Percentiles rank a stretch among this genome's conserved stretches.
Conservation (phyloP, 2,797 vertebrate species). For the Gymnothorax reevesii region DNA sequence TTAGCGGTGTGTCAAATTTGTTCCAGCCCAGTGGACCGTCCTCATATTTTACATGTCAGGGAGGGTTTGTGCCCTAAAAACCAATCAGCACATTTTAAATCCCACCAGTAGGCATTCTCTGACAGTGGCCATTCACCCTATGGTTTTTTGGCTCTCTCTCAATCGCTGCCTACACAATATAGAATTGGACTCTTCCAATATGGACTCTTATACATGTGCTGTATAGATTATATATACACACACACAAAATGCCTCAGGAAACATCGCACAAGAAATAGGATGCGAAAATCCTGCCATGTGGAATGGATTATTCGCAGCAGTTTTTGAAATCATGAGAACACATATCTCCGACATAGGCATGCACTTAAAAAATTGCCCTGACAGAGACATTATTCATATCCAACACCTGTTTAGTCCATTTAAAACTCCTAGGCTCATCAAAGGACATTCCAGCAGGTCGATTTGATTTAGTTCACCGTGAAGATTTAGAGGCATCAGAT, state of each 20-base stretch:
- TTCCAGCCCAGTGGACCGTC: background rate
- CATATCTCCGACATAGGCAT: background rate
- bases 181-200: background rate
- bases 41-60: background rate
- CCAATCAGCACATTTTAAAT: background rate
- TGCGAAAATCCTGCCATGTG: background rate
- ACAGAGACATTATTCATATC: background rate
- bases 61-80: background rate
- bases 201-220: background rate
- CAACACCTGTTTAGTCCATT: background rate
- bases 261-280: background rate
- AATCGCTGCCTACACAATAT: background rate
- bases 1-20: background rate
- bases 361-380: background rate
- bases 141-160: background rate
- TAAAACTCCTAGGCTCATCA: background rate
- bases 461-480: background rate
- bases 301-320: background rate
- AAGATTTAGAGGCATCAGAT: background rate
- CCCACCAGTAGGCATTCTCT: background rate
- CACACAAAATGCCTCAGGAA: too few relatives aligned
- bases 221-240: too few relatives aligned
- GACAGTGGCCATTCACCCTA: background rate
- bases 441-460: background rate
- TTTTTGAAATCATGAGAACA: background rate